Conservation (phyloP, 2,113 vertebrate genomes). For the Silurus asotus region DNA sequence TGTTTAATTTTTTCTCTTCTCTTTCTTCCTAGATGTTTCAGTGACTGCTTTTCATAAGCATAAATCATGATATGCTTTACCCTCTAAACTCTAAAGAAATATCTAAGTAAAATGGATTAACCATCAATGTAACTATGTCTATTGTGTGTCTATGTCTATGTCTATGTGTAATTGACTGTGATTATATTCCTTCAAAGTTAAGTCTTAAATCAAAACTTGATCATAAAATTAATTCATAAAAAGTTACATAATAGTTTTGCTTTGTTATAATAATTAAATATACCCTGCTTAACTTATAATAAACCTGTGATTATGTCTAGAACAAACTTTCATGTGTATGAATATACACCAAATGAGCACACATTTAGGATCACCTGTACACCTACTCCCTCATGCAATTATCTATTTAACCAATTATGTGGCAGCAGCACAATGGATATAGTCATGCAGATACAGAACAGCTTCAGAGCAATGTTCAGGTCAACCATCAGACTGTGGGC, state of each 20-base stretch:
- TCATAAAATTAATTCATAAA: not conserved
- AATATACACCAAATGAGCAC: not conserved
- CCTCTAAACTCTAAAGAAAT: not conserved
- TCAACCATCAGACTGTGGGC: not conserved
- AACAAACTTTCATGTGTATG: not conserved
- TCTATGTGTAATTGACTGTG: not conserved
- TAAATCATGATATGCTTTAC: not conserved
- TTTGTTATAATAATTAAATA: not conserved
- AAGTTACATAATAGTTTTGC: not conserved
- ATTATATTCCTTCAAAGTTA: too few relatives aligned
- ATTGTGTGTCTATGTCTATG: too few relatives aligned
- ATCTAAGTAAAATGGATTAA: not conserved
- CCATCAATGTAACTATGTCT: not conserved
- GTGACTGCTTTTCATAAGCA: not conserved
- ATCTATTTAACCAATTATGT: not conserved
- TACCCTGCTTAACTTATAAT: not conserved
- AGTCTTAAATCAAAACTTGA: not conserved
- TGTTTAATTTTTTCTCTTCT: too few relatives aligned
- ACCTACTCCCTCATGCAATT: not conserved
- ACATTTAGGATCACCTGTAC: not conserved
- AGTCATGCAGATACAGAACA: not conserved
- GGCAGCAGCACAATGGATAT: not conserved
- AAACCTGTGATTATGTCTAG: not conserved
- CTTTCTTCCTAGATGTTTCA: too few relatives aligned
- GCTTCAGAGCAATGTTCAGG: not conserved